Evolutionary conservation across 2,888 invertebrate species (phyloP).

Genomic region (Phyto melanocephala): DNA sequence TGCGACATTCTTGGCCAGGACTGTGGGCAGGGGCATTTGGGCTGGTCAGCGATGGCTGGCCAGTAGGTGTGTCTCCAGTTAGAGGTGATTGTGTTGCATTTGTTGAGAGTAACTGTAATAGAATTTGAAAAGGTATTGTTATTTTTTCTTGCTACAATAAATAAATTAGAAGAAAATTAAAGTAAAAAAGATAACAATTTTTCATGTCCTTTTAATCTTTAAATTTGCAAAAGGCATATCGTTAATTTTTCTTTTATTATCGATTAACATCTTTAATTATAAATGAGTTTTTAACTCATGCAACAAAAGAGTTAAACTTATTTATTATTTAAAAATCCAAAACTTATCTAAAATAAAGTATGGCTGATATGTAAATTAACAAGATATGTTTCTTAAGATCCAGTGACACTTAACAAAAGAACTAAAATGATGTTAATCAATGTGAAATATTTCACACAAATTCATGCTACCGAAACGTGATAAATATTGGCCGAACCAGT

Average conservation of each 20-base stretch:
- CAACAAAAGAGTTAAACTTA: too few species aligned
- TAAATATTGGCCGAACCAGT: background rate
- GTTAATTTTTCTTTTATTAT: too few species aligned
- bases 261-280: too few species aligned
- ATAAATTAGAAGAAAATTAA: background rate
- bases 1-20: constrained; percentile 80
- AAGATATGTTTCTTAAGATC: background rate
- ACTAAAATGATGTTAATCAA: constrained; percentile 51
- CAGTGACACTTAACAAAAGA: constrained; percentile 25
- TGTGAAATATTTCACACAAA: constrained; percentile 60
- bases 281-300: constrained; percentile 40
- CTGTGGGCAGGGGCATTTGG: constrained; percentile 73
- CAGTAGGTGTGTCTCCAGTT: constrained; percentile 68
- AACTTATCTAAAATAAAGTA: too few species aligned
- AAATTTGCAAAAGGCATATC: too few species aligned
- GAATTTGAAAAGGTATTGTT: constrained; percentile 28
- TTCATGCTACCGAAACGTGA: constrained; percentile 55
- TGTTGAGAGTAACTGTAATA: constrained; percentile 71
- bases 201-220: too few species aligned
- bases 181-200: too few species aligned
- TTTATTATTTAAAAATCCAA: too few species aligned
- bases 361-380: constrained; percentile 20
- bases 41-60: constrained; percentile 68
- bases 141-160: constrained; percentile 1
- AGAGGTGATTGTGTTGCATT: constrained; percentile 72